A percentile compares a stretch with the other conserved stretches of the same genome.
These are phyloP conservation scores for Aplochiton taeniatus DNA, from an alignment of 2,797 vertebrate genomes.

Conservation along the genomic window DNA sequence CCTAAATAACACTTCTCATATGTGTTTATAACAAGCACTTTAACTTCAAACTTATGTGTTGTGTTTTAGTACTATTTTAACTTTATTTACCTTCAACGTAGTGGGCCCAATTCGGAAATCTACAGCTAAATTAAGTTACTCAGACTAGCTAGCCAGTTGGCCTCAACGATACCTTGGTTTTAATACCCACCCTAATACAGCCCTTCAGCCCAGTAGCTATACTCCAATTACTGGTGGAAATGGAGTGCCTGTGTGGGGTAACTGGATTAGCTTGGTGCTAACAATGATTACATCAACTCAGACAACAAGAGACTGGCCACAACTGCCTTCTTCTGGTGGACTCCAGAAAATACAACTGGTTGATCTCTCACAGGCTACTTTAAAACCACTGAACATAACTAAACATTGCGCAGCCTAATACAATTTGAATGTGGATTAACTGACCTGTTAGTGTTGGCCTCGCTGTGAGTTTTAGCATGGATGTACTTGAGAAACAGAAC, in stretches of 20 bases:
- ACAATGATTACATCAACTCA: conserved; percentile 37
- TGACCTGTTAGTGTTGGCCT: too few species aligned
- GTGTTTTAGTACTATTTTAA: too few species aligned
- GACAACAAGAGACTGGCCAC: conserved; percentile 34
- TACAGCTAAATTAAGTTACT: background rate
- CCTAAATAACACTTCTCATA: too few species aligned
- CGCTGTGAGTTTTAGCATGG: too few species aligned
- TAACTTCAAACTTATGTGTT: too few species aligned
- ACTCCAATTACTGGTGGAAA: background rate
- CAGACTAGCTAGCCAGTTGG: background rate
- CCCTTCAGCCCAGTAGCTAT: background rate
- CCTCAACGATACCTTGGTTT: background rate
- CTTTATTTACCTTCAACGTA: too few species aligned
- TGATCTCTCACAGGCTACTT: background rate
- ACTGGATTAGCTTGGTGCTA: conserved; percentile 23
- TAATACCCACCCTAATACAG: background rate
- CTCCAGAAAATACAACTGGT: background rate
- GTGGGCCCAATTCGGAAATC: too few species aligned
- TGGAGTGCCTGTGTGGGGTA: background rate
- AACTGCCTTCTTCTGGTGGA: conserved; percentile 7
- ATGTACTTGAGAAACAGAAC: too few species aligned
- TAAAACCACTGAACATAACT: too few species aligned
- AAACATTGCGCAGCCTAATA: too few species aligned
- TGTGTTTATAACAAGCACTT: too few species aligned
- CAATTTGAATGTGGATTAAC: too few species aligned